Conservation (phyloP, 2,888 invertebrate genomes). For the Hyposoter dolosus region DNA sequence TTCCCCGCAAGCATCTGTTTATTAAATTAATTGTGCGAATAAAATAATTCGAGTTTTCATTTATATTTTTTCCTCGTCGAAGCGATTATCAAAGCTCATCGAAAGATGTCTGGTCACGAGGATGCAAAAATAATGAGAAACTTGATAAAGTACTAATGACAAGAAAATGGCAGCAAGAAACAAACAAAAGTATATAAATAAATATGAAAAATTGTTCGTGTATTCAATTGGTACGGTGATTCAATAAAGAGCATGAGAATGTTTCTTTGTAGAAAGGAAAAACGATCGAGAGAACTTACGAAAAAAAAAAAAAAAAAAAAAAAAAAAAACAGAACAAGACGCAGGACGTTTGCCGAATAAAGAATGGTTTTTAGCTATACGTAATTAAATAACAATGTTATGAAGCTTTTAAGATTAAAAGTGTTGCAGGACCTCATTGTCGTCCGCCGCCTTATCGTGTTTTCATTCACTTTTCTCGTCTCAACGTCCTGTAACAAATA, state of each 20-base stretch:
- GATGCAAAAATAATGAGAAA: neutral
- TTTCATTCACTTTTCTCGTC: constrained; percentile 32
- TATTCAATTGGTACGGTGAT: constrained; percentile 69
- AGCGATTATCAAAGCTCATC: neutral
- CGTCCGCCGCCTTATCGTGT: constrained; percentile 31
- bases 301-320: neutral
- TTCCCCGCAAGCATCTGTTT: constrained; percentile 13
- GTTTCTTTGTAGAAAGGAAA: constrained; percentile 62
- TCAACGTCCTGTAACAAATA: constrained; percentile 45
- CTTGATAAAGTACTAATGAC: constrained; percentile 27
- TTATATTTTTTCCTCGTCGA: constrained; percentile 11
- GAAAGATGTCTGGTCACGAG: neutral
- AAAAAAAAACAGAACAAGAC: constrained; percentile 56
- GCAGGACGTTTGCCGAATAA: constrained; percentile 72
- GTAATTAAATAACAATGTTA: constrained; percentile 65
- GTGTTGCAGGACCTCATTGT: constrained; percentile 48
- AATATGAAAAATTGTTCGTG: constrained; percentile 61
- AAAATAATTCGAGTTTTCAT: constrained; percentile 26
- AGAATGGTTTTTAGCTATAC: constrained; percentile 65
- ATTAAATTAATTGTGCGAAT: constrained; percentile 6
- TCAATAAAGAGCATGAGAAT: constrained; percentile 67
- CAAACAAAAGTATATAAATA: constrained; percentile 27
- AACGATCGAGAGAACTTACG: constrained; percentile 60
- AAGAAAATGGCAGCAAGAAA: constrained; percentile 37
- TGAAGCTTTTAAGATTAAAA: constrained; percentile 68